These are phyloP conservation scores for Eulemur rufifrons DNA, from an alignment of 2,113 vertebrate genomes.

Conservation along the genomic window DNA sequence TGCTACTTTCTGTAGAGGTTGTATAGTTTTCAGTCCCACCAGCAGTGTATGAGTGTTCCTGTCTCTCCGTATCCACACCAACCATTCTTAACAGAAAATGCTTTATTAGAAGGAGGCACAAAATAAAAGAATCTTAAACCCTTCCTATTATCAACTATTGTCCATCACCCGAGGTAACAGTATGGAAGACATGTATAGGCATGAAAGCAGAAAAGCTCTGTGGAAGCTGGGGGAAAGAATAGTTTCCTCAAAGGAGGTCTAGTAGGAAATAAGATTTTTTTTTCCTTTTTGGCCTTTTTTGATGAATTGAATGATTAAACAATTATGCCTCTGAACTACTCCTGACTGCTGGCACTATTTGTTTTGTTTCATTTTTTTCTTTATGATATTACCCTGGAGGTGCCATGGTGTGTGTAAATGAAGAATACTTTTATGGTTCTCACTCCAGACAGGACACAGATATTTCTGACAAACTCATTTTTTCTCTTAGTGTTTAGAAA, in stretches of 20 bases:
- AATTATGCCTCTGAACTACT: background rate
- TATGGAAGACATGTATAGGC: background rate
- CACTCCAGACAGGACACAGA: background rate
- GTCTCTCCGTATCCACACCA: too few species aligned
- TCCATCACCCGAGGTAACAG: background rate
- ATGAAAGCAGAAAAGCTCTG: background rate
- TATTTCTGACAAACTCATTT: background rate
- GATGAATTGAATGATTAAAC: background rate
- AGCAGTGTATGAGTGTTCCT: too few species aligned
- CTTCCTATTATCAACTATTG: background rate
- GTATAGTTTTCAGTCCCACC: too few species aligned
- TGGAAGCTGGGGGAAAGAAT: background rate
- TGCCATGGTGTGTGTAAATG: background rate
- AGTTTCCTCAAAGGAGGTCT: background rate
- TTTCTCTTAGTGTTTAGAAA: conserved; percentile 10
- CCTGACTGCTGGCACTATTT: background rate
- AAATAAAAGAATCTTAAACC: background rate
- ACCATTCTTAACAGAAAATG: background rate
- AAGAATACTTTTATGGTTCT: background rate
- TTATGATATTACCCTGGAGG: background rate
- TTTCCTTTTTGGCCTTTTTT: background rate
- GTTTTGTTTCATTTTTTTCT: background rate
- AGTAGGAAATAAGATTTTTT: background rate
- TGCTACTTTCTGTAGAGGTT: too few species aligned
- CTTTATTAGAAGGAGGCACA: background rate